Percentiles rank a stretch among this genome's conserved stretches.
phyloP scores from a whole-genome alignment of 2,113 vertebrate species.

The Lonchura striata region DNA sequence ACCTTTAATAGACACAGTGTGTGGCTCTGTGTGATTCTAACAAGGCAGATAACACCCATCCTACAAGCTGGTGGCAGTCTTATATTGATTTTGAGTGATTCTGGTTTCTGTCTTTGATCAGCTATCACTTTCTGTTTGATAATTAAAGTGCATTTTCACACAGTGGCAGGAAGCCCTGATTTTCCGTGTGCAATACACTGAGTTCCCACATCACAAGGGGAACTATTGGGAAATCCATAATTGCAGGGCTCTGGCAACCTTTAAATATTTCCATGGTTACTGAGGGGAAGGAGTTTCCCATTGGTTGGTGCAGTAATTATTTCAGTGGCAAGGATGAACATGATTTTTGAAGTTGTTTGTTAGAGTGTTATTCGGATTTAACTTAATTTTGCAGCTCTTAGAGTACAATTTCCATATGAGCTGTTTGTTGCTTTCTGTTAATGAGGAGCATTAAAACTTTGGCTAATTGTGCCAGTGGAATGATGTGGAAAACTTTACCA shows the following conservation, averaged over 20 bases:
- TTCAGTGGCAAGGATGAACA: background rate
- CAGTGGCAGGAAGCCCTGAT: background rate
- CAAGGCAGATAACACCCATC: background rate
- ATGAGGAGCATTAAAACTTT: background rate
- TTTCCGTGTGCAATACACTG: background rate
- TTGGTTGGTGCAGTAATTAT: conserved; percentile 17
- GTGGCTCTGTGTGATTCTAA: background rate
- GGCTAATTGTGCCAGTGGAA: background rate
- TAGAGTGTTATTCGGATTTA: background rate
- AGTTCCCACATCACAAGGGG: background rate
- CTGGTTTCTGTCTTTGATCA: conserved; percentile 10
- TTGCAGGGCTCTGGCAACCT: background rate
- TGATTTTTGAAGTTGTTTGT: conserved; percentile 19
- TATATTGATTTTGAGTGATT: conserved; percentile 19
- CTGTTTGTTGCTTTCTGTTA: background rate
- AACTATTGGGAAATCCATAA: conserved; percentile 31
- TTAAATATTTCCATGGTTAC: conserved; percentile 49
- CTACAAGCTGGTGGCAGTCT: conserved; percentile 10
- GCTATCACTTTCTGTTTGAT: background rate
- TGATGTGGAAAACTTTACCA: background rate
- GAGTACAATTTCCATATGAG: background rate
- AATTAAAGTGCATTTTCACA: conserved; percentile 7
- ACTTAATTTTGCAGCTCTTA: background rate
- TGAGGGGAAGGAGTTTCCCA: background rate
- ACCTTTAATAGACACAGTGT: background rate